These are phyloP conservation scores for Tetraodon nigroviridis DNA, from an alignment of 2,113 vertebrate species.

Conservation along the genomic window DNA sequence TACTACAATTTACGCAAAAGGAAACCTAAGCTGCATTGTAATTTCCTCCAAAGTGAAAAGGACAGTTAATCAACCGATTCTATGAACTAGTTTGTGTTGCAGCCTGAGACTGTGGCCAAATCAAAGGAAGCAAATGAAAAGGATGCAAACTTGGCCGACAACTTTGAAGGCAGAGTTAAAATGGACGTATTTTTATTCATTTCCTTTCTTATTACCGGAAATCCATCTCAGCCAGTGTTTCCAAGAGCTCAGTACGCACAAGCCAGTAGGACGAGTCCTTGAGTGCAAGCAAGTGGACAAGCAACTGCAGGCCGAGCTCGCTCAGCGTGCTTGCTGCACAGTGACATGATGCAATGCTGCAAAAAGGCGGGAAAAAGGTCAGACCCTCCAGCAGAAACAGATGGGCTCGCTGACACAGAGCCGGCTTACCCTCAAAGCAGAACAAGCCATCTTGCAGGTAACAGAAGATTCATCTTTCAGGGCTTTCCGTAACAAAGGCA, in stretches of 20 bases:
- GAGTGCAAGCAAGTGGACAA: conserved; percentile 83
- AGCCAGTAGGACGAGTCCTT: conserved; percentile 93
- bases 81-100: background rate
- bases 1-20: background rate
- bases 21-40: background rate
- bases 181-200: background rate
- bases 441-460: conserved; percentile 92
- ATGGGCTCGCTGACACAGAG: background rate
- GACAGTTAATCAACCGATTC: background rate
- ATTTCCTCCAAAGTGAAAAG: background rate
- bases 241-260: conserved; percentile 91
- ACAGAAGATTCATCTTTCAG: conserved; percentile 93
- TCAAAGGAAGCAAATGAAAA: background rate
- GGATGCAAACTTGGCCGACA: background rate
- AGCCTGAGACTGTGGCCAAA: background rate
- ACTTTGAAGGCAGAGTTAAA: background rate
- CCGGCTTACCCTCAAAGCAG: conserved; percentile 85
- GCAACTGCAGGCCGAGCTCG: conserved; percentile 85
- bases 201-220: conserved; percentile 76
- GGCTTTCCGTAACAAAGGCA: conserved; percentile 83
- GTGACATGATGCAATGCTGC: conserved; percentile 90
- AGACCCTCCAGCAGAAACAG: conserved; percentile 10
- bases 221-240: conserved; percentile 91
- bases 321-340: conserved; percentile 90
- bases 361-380: conserved; percentile 28